Evolutionary conservation across 2,888 invertebrate genomes (phyloP).

Genomic region (Anagyrus pseudococci): DNA sequence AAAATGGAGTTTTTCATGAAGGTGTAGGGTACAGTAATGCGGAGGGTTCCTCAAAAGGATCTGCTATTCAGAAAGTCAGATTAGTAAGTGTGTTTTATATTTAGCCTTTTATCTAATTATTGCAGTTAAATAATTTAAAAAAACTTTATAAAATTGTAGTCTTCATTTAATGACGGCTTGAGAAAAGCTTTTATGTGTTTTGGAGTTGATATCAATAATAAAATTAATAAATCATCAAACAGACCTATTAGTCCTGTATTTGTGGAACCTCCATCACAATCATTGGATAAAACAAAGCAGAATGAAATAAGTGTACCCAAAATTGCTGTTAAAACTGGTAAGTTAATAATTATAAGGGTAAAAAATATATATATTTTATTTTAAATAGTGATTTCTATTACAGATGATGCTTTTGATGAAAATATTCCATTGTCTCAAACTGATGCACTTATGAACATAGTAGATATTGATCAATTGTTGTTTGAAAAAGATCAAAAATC

Average conservation of each 20-base stretch:
- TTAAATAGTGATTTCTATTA: neutral
- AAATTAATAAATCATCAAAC: conserved; percentile 11
- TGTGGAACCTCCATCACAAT: neutral
- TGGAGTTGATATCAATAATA: conserved; percentile 27
- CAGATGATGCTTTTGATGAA: conserved; percentile 11
- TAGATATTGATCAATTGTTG: conserved; percentile 27
- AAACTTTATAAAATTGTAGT: conserved; percentile 28
- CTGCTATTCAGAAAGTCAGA: conserved; percentile 40
- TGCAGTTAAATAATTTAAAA: neutral
- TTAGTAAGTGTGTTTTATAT: conserved; percentile 22
- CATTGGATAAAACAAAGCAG: too few relatives aligned
- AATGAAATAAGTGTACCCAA: too few relatives aligned
- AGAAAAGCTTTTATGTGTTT: conserved; percentile 37
- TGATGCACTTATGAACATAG: conserved; percentile 32
- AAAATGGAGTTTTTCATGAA: conserved; percentile 41
- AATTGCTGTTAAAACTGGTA: too few relatives aligned
- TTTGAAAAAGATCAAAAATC: conserved; percentile 13
- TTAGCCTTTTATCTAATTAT: neutral
- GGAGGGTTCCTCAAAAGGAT: conserved; percentile 38
- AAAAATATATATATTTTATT: too few relatives aligned
- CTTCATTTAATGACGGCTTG: conserved; percentile 37
- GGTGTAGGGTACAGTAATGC: conserved; percentile 35
- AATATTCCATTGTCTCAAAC: conserved; percentile 30
- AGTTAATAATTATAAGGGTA: too few relatives aligned
- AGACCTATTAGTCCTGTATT: conserved; percentile 11